These are phyloP conservation scores for Prionailurus viverrinus DNA, from an alignment of 2,113 vertebrate species.

Conservation along the genomic window DNA sequence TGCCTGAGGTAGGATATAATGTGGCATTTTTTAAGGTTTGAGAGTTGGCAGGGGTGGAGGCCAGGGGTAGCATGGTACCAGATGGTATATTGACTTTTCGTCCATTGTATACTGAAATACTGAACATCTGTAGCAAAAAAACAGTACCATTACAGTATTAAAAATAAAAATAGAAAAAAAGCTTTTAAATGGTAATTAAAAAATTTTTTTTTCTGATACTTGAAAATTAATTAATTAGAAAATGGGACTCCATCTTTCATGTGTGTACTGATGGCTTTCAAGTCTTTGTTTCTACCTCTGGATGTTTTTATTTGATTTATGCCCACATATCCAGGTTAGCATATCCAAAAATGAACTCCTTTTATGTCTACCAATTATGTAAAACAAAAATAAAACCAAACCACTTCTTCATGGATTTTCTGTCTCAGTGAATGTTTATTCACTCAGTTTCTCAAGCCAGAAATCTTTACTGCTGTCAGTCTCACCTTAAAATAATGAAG, in stretches of 20 bases:
- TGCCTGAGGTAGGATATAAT: not conserved
- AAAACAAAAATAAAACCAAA: conserved; percentile 1
- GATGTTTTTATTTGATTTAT: conserved; percentile 21
- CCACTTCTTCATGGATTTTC: conserved; percentile 14
- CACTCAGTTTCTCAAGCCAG: conserved; percentile 4
- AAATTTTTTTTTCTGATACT: conserved; percentile 48
- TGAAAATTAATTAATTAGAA: not conserved
- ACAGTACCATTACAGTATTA: not conserved
- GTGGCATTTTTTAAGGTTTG: not conserved
- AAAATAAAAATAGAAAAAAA: conserved; percentile 23
- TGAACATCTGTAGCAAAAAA: not conserved
- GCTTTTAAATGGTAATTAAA: not conserved
- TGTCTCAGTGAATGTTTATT: not conserved
- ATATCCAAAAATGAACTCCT: not conserved
- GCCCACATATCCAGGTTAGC: not conserved
- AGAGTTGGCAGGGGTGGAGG: not conserved
- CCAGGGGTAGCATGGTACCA: not conserved
- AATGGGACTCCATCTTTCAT: not conserved
- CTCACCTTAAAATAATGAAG: conserved; percentile 12
- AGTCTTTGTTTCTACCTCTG: not conserved
- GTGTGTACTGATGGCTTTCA: not conserved
- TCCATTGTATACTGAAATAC: not conserved
- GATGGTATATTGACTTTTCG: not conserved
- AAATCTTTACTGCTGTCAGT: not conserved
- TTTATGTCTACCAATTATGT: not conserved